phyloP scores from a whole-genome alignment of 2,113 vertebrate genomes.

The Fulmarus glacialis region DNA sequence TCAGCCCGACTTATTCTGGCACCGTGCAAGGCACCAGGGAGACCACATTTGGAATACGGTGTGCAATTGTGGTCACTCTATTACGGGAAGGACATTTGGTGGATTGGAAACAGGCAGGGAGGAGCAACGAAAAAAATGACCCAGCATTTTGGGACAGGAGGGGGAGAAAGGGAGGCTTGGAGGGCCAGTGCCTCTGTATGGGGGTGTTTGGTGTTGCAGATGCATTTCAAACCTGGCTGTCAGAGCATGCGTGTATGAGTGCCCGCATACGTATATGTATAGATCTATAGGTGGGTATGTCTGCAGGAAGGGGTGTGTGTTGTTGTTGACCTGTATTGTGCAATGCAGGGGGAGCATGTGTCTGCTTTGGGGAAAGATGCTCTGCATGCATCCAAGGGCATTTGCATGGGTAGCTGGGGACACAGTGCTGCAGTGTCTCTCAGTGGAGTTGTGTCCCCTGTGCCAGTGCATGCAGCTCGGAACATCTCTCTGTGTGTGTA shows the following conservation, averaged over 20 bases:
- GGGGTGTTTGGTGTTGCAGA: neutral
- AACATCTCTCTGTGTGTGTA: too few species aligned
- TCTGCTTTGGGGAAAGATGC: neutral
- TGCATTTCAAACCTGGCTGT: neutral
- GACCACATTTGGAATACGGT: slow-evolving; percentile 9
- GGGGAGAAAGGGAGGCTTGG: neutral
- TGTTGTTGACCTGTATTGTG: neutral
- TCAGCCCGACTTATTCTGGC: neutral
- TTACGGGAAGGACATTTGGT: slow-evolving; percentile 43
- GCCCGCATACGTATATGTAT: accelerated
- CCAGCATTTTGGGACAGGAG: neutral
- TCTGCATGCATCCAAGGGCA: neutral
- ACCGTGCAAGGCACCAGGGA: neutral
- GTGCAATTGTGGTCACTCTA: neutral
- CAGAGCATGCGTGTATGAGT: neutral
- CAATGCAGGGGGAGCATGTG: neutral
- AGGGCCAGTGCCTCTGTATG: neutral
- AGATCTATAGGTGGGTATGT: neutral
- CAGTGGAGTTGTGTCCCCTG: too few species aligned
- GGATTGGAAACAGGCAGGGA: neutral
- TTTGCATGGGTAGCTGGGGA: neutral
- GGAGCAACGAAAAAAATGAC: neutral
- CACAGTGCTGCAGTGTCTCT: neutral
- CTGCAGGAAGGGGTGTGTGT: neutral
- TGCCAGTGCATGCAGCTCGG: neutral